Percentiles rank a stretch among this genome's conserved stretches.
These are phyloP conservation scores for Phrynocephalus forsythii DNA, from an alignment of 2,797 vertebrate genomes.

Conservation along the genomic window DNA sequence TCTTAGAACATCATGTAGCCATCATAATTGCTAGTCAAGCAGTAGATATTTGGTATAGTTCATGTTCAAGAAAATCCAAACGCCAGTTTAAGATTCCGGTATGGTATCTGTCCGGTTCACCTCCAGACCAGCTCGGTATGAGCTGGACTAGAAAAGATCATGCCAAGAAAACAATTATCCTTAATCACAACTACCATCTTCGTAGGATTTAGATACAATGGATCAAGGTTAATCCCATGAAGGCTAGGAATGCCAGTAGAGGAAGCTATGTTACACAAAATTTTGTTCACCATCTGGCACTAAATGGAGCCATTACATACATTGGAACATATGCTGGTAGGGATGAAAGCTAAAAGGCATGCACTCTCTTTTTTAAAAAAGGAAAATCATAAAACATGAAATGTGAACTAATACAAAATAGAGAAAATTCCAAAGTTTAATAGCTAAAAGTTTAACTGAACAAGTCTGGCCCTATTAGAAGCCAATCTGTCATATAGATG, in stretches of 20 bases:
- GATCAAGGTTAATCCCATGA: neutral
- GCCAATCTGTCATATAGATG: neutral
- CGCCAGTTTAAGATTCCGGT: neutral
- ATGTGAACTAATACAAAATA: constrained; percentile 16
- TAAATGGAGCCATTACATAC: neutral
- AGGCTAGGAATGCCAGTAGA: neutral
- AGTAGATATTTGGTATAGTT: neutral
- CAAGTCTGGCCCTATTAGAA: neutral
- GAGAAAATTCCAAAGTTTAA: constrained; percentile 34
- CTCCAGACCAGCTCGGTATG: neutral
- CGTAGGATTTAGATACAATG: neutral
- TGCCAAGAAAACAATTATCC: neutral
- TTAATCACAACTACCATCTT: neutral
- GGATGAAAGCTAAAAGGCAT: constrained; percentile 15
- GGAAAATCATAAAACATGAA: constrained; percentile 9
- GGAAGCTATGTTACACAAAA: neutral
- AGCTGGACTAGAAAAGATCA: neutral
- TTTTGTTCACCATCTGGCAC: neutral
- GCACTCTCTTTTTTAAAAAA: constrained; percentile 11
- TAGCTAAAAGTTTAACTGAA: neutral
- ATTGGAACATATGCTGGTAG: neutral
- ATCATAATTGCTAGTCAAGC: neutral
- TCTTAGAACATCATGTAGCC: neutral
- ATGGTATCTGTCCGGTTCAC: neutral
- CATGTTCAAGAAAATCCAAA: constrained; percentile 3